A percentile compares a stretch with the other conserved stretches of the same genome.
phyloP scores from a whole-genome alignment of 2,888 invertebrate species.

The Drepanosiphum platanoidis region DNA sequence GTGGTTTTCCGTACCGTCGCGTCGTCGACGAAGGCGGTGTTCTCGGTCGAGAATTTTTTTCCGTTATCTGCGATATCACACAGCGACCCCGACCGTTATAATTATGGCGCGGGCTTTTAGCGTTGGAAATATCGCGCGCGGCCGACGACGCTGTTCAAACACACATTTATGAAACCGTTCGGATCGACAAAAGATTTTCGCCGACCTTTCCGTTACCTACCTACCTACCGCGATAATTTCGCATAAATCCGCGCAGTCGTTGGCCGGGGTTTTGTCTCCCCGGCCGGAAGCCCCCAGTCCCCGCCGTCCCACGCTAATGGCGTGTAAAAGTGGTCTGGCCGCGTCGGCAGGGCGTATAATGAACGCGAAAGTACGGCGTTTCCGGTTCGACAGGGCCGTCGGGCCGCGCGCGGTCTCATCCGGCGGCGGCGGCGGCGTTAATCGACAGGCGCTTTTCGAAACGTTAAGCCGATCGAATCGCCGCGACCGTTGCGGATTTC shows the following conservation, averaged over 20 bases:
- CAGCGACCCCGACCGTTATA: too few species aligned
- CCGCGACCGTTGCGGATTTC: background rate
- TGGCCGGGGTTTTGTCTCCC: constrained; percentile 19
- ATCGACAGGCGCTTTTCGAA: constrained; percentile 42
- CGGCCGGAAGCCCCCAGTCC: constrained; percentile 10
- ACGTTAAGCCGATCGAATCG: constrained; percentile 22
- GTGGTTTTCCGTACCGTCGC: too few species aligned
- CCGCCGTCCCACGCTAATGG: constrained; percentile 6
- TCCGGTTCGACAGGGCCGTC: constrained; percentile 24
- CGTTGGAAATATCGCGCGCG: background rate
- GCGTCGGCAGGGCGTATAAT: background rate
- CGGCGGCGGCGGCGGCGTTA: constrained; percentile 37
- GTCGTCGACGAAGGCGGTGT: too few species aligned
- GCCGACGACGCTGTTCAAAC: background rate
- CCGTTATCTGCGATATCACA: too few species aligned
- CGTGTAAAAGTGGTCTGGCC: constrained; percentile 24
- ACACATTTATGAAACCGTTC: constrained; percentile 2
- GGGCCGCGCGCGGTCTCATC: constrained; percentile 34
- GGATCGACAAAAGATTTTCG: constrained; percentile 24
- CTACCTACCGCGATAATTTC: too few species aligned
- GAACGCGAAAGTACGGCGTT: constrained; percentile 15
- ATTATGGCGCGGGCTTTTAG: background rate
- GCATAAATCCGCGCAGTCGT: constrained; percentile 7
- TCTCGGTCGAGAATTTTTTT: too few species aligned
- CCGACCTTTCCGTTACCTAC: background rate